Evolutionary conservation across 1,140 invertebrate species (phyloP).

Genomic region (Lasaia peninsularis): DNA sequence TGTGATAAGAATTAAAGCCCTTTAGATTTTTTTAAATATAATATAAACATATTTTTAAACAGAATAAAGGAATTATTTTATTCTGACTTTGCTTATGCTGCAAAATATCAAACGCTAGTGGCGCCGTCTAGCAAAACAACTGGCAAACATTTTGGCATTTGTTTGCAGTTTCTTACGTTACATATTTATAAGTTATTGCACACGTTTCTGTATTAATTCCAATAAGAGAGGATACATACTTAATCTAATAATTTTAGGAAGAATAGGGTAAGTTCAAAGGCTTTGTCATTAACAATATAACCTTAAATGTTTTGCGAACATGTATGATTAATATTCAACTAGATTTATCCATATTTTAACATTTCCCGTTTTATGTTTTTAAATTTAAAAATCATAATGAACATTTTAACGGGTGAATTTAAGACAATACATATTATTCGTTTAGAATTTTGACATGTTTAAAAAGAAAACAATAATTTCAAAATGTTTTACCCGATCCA

Average conservation of each 20-base stretch:
- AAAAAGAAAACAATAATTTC: no score
- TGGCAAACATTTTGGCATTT: conserved; percentile 37
- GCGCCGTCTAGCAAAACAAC: neutral
- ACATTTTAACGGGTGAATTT: no score
- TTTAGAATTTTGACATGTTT: no score
- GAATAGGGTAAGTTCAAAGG: neutral
- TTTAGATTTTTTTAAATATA: no score
- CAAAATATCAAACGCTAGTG: neutral
- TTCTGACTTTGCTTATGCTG: neutral
- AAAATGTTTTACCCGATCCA: no score
- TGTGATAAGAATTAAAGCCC: no score
- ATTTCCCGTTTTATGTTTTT: neutral
- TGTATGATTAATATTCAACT: neutral
- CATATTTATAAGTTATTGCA: conserved; percentile 46
- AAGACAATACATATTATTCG: no score
- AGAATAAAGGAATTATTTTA: no score
- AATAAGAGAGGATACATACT: conserved; percentile 21
- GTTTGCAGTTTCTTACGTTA: conserved; percentile 49
- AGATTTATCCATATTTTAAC: neutral
- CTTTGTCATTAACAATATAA: neutral
- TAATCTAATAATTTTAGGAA: conserved; percentile 6
- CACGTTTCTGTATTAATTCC: conserved; percentile 37
- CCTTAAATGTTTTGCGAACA: neutral
- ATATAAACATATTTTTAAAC: no score
- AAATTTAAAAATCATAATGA: neutral